Conservation (phyloP, 2,888 invertebrate species). For the Lasioglossum figueresi region DNA sequence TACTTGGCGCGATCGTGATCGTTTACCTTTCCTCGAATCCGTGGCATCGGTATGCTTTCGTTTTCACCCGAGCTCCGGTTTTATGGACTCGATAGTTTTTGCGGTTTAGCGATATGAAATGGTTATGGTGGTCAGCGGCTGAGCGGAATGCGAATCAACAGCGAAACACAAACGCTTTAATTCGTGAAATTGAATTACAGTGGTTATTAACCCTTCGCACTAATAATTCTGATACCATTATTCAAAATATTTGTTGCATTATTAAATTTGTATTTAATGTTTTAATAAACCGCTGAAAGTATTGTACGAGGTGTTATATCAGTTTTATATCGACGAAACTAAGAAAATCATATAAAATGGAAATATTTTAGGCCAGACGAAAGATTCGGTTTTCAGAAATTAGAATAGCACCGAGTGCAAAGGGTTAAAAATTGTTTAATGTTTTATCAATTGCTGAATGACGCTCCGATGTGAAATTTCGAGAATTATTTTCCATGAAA, state of each 20-base stretch:
- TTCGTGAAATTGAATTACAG: background rate
- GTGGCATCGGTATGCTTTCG: background rate
- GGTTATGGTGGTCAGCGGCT: background rate
- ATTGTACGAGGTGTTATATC: no score
- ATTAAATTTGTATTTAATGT: no score
- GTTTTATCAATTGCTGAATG: background rate
- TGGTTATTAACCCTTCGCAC: no score
- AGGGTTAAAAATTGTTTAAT: background rate
- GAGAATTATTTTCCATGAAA: background rate
- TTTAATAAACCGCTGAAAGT: no score
- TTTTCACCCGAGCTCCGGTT: slow-evolving; percentile 6
- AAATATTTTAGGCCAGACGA: no score
- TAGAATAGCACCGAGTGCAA: no score
- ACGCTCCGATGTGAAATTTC: background rate
- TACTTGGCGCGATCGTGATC: slow-evolving; percentile 38
- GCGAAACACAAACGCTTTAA: background rate
- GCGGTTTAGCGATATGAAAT: background rate
- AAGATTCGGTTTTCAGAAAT: no score
- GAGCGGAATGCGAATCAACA: background rate
- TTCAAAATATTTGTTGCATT: no score
- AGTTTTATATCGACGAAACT: no score
- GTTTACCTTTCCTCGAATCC: slow-evolving; percentile 24
- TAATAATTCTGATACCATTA: no score
- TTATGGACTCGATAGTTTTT: background rate
- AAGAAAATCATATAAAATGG: no score